Evolutionary conservation across 2,888 invertebrate genomes (phyloP), one percentile per base, ranked within the genome.

Genomic region (Tortricodes alternella): DNA sequence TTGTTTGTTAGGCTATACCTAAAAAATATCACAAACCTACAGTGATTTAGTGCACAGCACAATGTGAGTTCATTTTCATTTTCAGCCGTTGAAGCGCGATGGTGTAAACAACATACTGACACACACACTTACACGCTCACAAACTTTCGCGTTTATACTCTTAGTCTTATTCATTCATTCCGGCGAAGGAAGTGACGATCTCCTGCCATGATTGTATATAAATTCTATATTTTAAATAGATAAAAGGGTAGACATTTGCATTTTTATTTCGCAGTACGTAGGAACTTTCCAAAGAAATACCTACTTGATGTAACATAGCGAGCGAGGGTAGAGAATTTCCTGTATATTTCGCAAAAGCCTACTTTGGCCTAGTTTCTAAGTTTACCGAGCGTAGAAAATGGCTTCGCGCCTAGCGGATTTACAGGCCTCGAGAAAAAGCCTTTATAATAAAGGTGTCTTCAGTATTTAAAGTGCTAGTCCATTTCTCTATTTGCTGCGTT

Each of bases 331-430:
- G 72, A 74, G 69, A 76, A 78, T 78, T 80, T 78, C 73, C 76
- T 79, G 76, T 82, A 79, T 80, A 84, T 85, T 82, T 81, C 70
- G 76, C 79, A 74, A 79, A 86, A 87, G 86, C 87, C 87, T 83
- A 85, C 85, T 84, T 85, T 85, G 86, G 78, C 89, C 88, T 77
- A 88, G 82, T 87, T 89, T 78, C 80, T 78, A 78, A 86, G 83
- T 87, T 87, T 84, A 82, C 83, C 74, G 83, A 84, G 78, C 85
- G 83, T 80, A 79, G 81, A 82, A 79, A 86, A 88, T 88, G 79
- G 80, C 76, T 82, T 78, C 75, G 76, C 78, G 79, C 74, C 77
- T 75, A 74, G 72, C 74, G 83, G 85, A 84, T 84, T 86, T 84
- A 73, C 75, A 80, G 74, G 78, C 76, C 78, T 80, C 74, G 73